Evolutionary conservation across 2,888 invertebrate species (phyloP), one percentile per base, ranked within the genome.

Genomic region (Coleophora flavipennella): DNA sequence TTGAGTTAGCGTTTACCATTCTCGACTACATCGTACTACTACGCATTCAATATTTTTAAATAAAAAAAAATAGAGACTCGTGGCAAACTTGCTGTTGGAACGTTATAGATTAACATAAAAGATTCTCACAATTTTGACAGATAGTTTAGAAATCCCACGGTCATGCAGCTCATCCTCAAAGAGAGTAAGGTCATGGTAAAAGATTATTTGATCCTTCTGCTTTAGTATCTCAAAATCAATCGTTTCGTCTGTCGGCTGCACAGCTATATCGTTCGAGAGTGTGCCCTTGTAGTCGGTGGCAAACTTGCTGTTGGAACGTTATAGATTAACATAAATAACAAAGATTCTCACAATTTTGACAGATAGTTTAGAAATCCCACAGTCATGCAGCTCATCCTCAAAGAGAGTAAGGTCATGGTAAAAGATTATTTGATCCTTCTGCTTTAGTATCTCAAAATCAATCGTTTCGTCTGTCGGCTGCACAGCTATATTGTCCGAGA

Each of bases 161-260:
- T 99, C 99, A 66, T 98, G 98, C 35, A 99, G 79, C 74, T 99
- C 99, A 85, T 99, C 99, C 83, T 99, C 99, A 85, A 94, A 99
- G 29, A 99, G 80, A 41, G 94, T 92, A 27, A 99, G 80, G 68
- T 99, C 97, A 54, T 95, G 92, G 74, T 95, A 99, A 71, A 98
- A 99, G 3, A 95, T 72, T 40, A 99, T 99, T 65, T 92, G 91
- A 55, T 99, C 98, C 55, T 91, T 91, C 51, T 90, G 88, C 83
- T 94, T 97, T 33, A 99, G 78, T 63, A 94, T 88, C 53, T 97
- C 94, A 55, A 95, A 87, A 70, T 99, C 90, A 39, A 99, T 93
- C 49, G 88, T 81, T 62, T 94, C 92, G 32, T 90, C 86, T 1
- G 94, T 92, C 35, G 85, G 68, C 53, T 88, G 86, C 9, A 89